Evolutionary conservation across 2,113 vertebrate species (phyloP).

Genomic region (Bos taurus): DNA sequence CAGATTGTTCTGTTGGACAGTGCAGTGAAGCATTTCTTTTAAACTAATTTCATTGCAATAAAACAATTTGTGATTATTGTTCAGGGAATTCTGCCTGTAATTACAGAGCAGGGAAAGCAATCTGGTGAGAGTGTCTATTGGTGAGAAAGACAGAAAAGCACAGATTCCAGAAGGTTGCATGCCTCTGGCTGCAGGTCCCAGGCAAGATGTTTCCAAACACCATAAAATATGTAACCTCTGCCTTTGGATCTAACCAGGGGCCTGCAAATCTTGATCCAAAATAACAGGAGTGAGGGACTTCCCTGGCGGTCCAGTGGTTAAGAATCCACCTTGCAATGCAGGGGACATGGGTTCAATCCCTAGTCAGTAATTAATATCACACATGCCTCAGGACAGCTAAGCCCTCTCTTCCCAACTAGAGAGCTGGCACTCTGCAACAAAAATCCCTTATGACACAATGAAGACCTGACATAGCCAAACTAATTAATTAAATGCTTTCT

Average conservation of each 20-base stretch:
- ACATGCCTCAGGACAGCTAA: not conserved
- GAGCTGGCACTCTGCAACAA: not conserved
- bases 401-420: not conserved
- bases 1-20: not conserved
- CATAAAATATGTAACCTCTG: not conserved
- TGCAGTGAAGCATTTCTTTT: not conserved
- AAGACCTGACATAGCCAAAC: not conserved
- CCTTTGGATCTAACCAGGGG: not conserved
- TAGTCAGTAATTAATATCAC: not conserved
- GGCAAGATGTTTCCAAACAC: not conserved
- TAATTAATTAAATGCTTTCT: not conserved
- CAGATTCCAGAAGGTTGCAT: not conserved
- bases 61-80: conserved; percentile 24
- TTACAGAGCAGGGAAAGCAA: not conserved
- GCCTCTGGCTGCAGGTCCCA: not conserved
- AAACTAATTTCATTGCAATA: conserved; percentile 1
- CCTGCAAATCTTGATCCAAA: not conserved
- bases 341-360: not conserved
- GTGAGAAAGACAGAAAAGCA: not conserved
- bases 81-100: not conserved
- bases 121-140: not conserved
- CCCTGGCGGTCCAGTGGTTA: not conserved
- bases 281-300: not conserved
- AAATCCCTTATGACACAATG: not conserved
- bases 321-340: not conserved